Conservation (phyloP, 2,888 invertebrate genomes). For the Stenoptilia bipunctidactyla region DNA sequence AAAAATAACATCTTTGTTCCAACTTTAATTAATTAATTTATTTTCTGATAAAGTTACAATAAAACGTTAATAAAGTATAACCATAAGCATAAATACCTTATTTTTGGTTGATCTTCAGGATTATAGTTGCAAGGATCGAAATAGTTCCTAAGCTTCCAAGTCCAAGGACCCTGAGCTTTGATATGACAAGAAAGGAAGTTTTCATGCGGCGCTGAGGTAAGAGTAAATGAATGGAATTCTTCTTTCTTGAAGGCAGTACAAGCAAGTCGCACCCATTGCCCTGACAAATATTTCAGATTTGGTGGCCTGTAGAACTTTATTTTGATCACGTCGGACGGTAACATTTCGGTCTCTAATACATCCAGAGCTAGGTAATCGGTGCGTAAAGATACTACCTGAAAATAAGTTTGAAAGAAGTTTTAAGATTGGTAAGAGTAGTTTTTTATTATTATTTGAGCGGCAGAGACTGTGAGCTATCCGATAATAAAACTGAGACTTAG, state of each 20-base stretch:
- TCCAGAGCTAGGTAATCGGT: conserved; percentile 93
- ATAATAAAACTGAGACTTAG: too few species aligned
- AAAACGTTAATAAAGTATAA: too few species aligned
- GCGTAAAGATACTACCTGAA: conserved; percentile 86
- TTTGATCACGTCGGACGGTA: conserved; percentile 95
- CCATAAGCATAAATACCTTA: too few species aligned
- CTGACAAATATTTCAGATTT: conserved; percentile 90
- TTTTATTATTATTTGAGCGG: background rate
- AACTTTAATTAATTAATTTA: background rate
- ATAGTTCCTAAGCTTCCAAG: conserved; percentile 95
- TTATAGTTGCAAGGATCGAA: conserved; percentile 94
- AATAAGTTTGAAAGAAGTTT: background rate
- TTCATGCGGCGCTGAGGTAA: conserved; percentile 96
- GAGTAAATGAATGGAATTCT: conserved; percentile 95
- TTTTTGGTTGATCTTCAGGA: conserved; percentile 87
- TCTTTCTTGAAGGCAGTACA: conserved; percentile 91
- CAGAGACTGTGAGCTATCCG: too few species aligned
- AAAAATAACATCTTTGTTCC: too few species aligned
- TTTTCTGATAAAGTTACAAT: background rate
- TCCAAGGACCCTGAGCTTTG: conserved; percentile 93
- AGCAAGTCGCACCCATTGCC: conserved; percentile 94
- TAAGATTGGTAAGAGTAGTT: too few species aligned
- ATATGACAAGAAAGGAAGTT: conserved; percentile 95
- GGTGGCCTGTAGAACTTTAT: conserved; percentile 96
- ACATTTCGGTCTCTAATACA: conserved; percentile 91